A percentile compares a stretch with the other conserved stretches of the same genome.
phyloP scores from a whole-genome alignment of 1,140 invertebrate genomes.

The Lethrus apterus region DNA sequence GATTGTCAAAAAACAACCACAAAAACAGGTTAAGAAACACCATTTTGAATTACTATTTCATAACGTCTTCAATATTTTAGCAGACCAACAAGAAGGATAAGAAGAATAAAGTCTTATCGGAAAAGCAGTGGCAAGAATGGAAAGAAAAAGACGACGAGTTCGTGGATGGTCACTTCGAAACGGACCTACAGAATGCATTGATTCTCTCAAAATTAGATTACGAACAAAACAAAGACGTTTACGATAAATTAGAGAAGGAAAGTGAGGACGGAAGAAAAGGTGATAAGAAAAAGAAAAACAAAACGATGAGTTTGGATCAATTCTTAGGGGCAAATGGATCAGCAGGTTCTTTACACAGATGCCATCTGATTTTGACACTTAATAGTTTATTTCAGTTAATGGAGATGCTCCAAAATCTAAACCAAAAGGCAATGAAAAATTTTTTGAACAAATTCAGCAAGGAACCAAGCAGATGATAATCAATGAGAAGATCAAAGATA shows the following conservation, averaged over 20 bases:
- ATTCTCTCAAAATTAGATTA: constrained; percentile 61
- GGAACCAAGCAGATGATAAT: constrained; percentile 56
- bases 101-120: constrained; percentile 36
- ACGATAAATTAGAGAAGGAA: constrained; percentile 41
- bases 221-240: constrained; percentile 56
- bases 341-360: neutral
- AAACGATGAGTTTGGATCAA: constrained; percentile 58
- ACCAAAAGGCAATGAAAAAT: constrained; percentile 42
- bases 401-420: constrained; percentile 3
- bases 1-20: constrained; percentile 13
- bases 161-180: constrained; percentile 56
- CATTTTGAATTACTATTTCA: neutral
- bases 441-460: constrained; percentile 60
- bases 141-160: constrained; percentile 54
- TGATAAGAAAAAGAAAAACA: constrained; percentile 57
- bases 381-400: constrained; percentile 1
- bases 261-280: constrained; percentile 39
- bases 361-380: neutral
- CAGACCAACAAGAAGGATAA: constrained; percentile 41
- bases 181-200: constrained; percentile 59
- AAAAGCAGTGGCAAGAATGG: constrained; percentile 53
- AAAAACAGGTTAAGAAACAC: constrained; percentile 17
- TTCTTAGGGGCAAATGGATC: constrained; percentile 40
- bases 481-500: constrained; percentile 58
- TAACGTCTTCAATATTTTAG: neutral